Conservation (phyloP, 2,113 vertebrate genomes). For the Aldabrachelys gigantea region DNA sequence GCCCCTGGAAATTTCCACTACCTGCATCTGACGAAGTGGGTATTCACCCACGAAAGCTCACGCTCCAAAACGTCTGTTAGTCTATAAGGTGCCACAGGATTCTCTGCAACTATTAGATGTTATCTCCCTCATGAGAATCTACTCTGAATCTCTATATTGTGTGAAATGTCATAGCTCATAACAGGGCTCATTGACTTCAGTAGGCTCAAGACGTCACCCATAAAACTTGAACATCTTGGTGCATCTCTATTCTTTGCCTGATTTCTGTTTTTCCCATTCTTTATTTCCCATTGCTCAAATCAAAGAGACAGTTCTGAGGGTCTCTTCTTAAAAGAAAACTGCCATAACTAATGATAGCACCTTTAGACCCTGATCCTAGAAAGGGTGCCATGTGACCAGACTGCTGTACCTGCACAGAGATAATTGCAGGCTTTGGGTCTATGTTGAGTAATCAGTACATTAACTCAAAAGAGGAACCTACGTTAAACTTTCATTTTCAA, state of each 20-base stretch:
- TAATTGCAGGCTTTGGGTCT: neutral
- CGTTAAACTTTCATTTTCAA: neutral
- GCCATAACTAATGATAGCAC: neutral
- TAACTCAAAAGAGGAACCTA: neutral
- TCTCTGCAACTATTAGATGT: neutral
- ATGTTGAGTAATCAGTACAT: neutral
- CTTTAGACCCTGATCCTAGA: conserved; percentile 2
- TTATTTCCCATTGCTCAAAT: neutral
- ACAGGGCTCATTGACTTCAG: neutral
- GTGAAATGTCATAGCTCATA: neutral
- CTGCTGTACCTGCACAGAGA: neutral
- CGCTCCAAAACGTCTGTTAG: too few species aligned
- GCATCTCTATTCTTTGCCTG: neutral
- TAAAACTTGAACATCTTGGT: neutral
- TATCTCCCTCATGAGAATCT: neutral
- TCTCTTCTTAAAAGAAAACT: conserved; percentile 16
- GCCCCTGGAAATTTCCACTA: too few species aligned
- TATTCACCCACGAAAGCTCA: too few species aligned
- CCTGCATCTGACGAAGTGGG: too few species aligned
- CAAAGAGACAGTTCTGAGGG: neutral
- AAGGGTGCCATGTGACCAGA: neutral
- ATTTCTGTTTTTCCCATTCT: neutral
- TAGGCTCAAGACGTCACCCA: neutral
- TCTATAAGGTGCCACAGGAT: too few species aligned
- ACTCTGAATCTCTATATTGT: neutral